Evolutionary conservation across 53 echinoderm and acorn worm genomes (phyloP).

Genomic region (Echinometra lucunter): DNA sequence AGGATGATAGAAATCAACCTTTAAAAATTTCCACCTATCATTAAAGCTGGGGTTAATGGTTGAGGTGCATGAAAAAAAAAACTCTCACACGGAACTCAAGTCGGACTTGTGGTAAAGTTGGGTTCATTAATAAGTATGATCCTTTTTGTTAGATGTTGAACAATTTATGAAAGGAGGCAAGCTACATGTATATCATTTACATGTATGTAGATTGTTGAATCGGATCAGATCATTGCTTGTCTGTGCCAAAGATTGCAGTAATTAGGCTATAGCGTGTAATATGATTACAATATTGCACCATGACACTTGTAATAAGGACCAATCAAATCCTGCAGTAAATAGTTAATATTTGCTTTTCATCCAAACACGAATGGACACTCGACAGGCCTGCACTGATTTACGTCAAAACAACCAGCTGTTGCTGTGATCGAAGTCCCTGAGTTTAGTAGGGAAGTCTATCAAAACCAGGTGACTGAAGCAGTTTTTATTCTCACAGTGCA

Average conservation of each 20-base stretch:
- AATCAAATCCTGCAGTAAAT: not conserved
- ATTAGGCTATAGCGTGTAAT: not conserved
- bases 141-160: no score
- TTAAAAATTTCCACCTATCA: no score
- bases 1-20: no score
- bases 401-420: constrained; percentile 62
- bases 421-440: constrained; percentile 45
- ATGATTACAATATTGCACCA: not conserved
- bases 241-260: not conserved
- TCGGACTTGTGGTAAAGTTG: no score
- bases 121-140: no score
- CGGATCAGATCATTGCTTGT: no score
- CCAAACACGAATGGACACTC: constrained; percentile 35
- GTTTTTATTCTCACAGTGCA: constrained; percentile 46
- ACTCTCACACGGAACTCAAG: no score
- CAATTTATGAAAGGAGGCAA: no score
- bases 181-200: no score
- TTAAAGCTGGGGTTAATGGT: no score
- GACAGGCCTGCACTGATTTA: constrained; percentile 54
- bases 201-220: not conserved
- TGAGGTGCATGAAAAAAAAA: no score
- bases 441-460: not conserved
- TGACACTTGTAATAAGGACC: not conserved
- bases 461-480: constrained; percentile 47
- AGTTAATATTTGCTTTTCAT: constrained; percentile 43